Conservation (phyloP, 2,113 vertebrate genomes). For the Lathamus discolor region DNA sequence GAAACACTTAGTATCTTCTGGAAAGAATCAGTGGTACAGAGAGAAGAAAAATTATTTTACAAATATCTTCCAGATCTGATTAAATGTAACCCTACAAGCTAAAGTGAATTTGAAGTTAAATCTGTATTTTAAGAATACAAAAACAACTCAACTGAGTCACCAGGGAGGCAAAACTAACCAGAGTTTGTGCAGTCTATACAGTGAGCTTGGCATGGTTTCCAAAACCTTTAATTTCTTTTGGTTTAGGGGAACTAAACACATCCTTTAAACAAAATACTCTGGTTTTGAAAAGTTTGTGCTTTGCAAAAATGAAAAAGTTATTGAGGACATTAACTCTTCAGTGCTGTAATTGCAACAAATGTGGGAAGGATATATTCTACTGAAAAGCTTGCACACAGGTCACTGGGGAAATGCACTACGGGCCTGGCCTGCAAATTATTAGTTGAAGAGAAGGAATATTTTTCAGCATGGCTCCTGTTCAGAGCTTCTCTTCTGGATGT, state of each 20-base stretch:
- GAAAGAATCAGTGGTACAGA: neutral
- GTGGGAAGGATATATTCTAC: neutral
- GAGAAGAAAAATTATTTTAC: neutral
- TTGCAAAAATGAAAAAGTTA: neutral
- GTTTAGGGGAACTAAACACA: conserved; percentile 63
- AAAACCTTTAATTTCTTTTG: conserved; percentile 71
- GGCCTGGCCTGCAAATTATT: neutral
- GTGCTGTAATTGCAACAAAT: neutral
- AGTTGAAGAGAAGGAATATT: neutral
- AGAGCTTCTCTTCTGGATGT: neutral
- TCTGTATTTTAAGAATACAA: conserved; percentile 69
- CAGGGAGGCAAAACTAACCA: conserved; percentile 46
- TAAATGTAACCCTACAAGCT: neutral
- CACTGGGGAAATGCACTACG: neutral
- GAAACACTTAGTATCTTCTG: neutral
- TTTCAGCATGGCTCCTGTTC: neutral
- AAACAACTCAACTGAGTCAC: conserved; percentile 66
- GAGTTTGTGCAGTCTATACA: conserved; percentile 57
- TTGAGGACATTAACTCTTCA: neutral
- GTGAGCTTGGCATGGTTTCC: conserved; percentile 43
- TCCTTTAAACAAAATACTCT: conserved; percentile 36
- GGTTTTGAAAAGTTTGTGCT: conserved; percentile 26
- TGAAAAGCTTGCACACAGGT: neutral
- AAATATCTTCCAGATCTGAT: conserved; percentile 13
- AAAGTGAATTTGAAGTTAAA: conserved; percentile 38